Evolutionary conservation across 1,140 invertebrate genomes (phyloP).

Genomic region (Nautilus pompilius): DNA sequence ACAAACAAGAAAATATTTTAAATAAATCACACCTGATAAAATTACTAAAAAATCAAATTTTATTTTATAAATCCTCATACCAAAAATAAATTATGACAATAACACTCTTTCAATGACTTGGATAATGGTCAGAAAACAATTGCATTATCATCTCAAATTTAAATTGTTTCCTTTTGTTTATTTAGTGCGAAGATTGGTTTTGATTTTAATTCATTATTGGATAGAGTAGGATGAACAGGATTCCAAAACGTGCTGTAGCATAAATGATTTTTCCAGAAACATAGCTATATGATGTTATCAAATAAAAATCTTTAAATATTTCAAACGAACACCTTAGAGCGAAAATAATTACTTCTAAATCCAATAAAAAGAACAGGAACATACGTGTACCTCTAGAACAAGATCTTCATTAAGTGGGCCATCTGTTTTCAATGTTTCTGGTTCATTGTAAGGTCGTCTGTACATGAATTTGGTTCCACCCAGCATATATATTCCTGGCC

Average conservation of each 20-base stretch:
- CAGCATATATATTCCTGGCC: constrained; percentile 25
- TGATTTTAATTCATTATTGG: no score
- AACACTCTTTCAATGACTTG: no score
- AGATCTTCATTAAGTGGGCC: constrained; percentile 62
- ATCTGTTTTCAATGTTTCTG: constrained; percentile 57
- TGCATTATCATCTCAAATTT: no score
- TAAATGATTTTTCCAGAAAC: not conserved
- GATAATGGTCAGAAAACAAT: no score
- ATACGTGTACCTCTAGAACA: constrained; percentile 58
- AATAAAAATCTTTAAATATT: not conserved
- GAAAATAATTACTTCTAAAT: not conserved
- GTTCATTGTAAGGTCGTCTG: constrained; percentile 48
- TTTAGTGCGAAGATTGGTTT: no score
- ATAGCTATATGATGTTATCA: not conserved
- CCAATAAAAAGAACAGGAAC: not conserved
- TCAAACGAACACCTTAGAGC: not conserved
- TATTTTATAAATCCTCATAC: no score
- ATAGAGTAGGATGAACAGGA: not conserved
- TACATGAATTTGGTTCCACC: constrained; percentile 55
- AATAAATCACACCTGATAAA: no score
- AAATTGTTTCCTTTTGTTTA: no score
- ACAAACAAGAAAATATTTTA: no score
- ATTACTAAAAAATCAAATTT: no score
- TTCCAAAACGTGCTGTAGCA: not conserved
- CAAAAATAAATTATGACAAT: no score